Base-by-base conservation (phyloP, 2,113 vertebrate species). In the Engraulis encrasicolus region DNA sequence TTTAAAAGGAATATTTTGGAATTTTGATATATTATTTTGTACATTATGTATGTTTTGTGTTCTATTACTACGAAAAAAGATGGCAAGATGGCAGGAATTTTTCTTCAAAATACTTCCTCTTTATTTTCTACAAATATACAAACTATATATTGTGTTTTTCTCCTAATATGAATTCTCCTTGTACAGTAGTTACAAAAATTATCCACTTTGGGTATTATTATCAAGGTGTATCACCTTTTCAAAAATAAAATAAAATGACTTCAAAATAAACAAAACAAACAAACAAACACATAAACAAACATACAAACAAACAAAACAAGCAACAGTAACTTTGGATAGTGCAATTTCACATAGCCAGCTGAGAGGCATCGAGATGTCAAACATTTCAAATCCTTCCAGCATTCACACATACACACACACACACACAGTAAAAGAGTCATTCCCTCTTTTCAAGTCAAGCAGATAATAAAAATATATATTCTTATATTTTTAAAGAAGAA, bases 91-190 rank as follows among this genome's bases (percentile, higher is more conserved):
- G 71, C 31, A 38, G 19, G 78, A 78, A 77, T 19, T 79, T 81
- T 45, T 74, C 74, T 37, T 45, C 27, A 79, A 71, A 61, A 80
- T 66, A 66, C 27, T 66, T 66, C 23, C 0, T 66, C 27, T 90
- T 87, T 90, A 90, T 90, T 88, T 81, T 74, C 86, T 87, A 74
- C 81, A 87, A 84, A 84, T 58, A 79, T 85, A 84, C 82, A 89
- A 79, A 80, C 82, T 85, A 85, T 78, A 83, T 36, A 54, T 37
- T 61, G 48, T 27, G 78, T 19, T 61, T 84, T 45, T 45, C 23
- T 45, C 9, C 9, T 2, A 66, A 81, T 79, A 82, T 19, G 50
- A 79, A 36, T 49, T 5, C 54, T 37, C 40, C 81, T 19, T 81
- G 80, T n/a, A n/a, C n/a, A n/a, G n/a, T 38, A 85, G 85, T 82